Evolutionary conservation across 1,140 invertebrate genomes (phyloP).

Genomic region (Listronotus oregonensis): DNA sequence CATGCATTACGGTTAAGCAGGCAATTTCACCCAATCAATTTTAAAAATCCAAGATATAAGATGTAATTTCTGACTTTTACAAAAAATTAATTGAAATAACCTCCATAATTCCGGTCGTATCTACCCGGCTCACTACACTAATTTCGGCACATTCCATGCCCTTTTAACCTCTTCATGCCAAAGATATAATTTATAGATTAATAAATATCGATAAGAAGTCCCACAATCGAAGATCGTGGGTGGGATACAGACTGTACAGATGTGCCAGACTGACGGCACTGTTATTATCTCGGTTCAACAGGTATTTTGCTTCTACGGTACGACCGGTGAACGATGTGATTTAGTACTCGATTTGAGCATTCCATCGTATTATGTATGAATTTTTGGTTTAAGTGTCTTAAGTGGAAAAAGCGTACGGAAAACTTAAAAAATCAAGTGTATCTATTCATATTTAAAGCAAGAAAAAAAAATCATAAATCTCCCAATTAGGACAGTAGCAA

Average conservation of each 20-base stretch:
- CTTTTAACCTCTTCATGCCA: constrained; percentile 13
- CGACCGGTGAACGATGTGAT: constrained; percentile 8
- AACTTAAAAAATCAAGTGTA: too few species aligned
- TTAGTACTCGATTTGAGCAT: constrained; percentile 19
- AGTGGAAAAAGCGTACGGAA: too few species aligned
- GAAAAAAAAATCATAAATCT: too few species aligned
- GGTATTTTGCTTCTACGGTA: constrained; percentile 4
- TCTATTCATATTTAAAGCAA: too few species aligned
- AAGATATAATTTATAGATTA: constrained; percentile 26
- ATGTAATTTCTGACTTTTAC: too few species aligned
- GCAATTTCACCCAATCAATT: too few species aligned
- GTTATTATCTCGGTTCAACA: constrained; percentile 24
- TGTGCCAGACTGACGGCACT: constrained; percentile 8
- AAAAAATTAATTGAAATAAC: too few species aligned
- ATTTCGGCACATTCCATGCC: constrained; percentile 9
- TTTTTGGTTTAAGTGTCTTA: too few species aligned
- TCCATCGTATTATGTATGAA: constrained; percentile 10
- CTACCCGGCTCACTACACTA: background rate
- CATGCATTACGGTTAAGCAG: too few species aligned
- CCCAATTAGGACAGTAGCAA: too few species aligned
- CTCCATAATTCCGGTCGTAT: background rate
- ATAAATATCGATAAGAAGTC: constrained; percentile 23
- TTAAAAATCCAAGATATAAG: too few species aligned
- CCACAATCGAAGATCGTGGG: constrained; percentile 21
- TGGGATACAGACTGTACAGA: constrained; percentile 18